Evolutionary conservation across 1,140 invertebrate genomes (phyloP), one percentile per base, ranked within the genome.

Genomic region (Choristoneura fumiferana): DNA sequence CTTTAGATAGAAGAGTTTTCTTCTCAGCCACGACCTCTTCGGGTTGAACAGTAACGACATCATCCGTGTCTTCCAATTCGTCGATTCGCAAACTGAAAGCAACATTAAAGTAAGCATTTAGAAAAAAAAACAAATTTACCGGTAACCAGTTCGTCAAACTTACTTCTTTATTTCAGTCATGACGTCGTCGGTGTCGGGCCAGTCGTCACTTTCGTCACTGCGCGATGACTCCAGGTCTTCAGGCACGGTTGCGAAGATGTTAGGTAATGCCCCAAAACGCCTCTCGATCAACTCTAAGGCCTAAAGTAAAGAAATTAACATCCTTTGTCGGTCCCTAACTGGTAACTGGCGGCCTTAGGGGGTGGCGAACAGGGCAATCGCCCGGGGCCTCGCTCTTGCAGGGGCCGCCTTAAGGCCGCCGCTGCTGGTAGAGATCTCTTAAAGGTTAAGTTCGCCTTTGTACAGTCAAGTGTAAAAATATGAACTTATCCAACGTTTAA

Each of bases 281-380:
- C 95, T 92, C 76, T 97, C 96, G 12, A 98, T 95, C 71, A 98
- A 91, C 86, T 97, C 95, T 60, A 98, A 81, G 0, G 97, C 96
- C 85, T 92, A 74, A 36, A 70, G 69, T 17, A 36, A 39, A 17
- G 29, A 56, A 14, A 36, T 1, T 17, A 35, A 15, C 18, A 34
- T 3, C 2, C 22, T 29, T 29, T 29, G 2, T 29, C 2, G 22
- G 6, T 29, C 22, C 22, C 22, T 3, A 18, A n/a, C n/a, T n/a
- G n/a, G n/a, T n/a, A n/a, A n/a, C n/a, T n/a, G n/a, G n/a, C n/a
- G n/a, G n/a, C n/a, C n/a, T n/a, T n/a, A n/a, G n/a, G n/a, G n/a
- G n/a, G n/a, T n/a, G n/a, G n/a, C n/a, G n/a, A n/a, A n/a, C n/a
- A n/a, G n/a, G n/a, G n/a, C n/a, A n/a, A n/a, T n/a, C n/a, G n/a